Evolutionary conservation across 2,797 vertebrate genomes (phyloP).

Genomic region (Enteromius afrohamiltoni): DNA sequence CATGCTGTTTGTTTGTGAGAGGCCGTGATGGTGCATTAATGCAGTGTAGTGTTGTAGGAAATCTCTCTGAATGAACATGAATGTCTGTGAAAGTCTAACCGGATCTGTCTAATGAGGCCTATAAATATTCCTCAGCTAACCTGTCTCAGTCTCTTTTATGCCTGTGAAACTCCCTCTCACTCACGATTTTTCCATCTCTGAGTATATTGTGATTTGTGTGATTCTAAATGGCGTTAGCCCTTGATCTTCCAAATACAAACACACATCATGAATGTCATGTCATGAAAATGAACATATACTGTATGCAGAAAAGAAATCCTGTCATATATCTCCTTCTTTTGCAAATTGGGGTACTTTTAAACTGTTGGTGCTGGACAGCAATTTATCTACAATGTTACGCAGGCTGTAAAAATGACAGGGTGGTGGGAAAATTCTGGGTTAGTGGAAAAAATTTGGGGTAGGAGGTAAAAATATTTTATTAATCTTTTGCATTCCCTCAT

Average conservation of each 20-base stretch:
- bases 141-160: background rate
- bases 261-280: background rate
- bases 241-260: background rate
- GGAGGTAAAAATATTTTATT: no score
- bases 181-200: background rate
- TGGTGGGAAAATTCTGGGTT: no score
- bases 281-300: background rate
- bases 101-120: constrained; percentile 25
- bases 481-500: no score
- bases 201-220: background rate
- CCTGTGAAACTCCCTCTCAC: constrained; percentile 16
- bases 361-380: no score
- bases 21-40: constrained; percentile 19
- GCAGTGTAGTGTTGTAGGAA: background rate
- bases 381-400: no score
- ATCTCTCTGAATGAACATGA: constrained; percentile 19
- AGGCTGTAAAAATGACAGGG: no score
- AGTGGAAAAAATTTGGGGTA: no score
- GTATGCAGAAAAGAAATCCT: background rate
- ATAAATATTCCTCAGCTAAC: constrained; percentile 34
- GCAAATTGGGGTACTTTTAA: no score
- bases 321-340: background rate
- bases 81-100: constrained; percentile 8
- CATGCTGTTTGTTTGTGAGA: background rate
- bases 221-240: background rate